These are phyloP conservation scores for Enteromius argenteus DNA, from an alignment of 2,797 vertebrate species.

Conservation along the genomic window DNA sequence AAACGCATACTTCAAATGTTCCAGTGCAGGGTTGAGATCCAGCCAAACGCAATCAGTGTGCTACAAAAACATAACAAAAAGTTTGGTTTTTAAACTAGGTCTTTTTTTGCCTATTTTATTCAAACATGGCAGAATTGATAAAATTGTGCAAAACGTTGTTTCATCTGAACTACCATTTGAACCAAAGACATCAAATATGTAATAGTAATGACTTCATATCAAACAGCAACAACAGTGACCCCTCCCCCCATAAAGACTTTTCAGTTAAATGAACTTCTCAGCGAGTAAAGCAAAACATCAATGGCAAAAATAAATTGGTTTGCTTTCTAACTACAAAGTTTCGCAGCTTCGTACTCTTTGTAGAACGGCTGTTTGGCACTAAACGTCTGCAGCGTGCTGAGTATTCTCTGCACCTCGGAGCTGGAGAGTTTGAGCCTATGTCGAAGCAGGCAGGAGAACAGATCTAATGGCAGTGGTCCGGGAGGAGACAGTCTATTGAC, in stretches of 20 bases:
- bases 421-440: constrained; percentile 94
- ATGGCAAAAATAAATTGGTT: constrained; percentile 69
- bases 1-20: constrained; percentile 20
- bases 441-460: constrained; percentile 95
- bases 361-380: constrained; percentile 91
- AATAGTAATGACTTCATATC: constrained; percentile 74
- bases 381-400: constrained; percentile 91
- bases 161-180: constrained; percentile 48
- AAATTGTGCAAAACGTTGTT: constrained; percentile 46
- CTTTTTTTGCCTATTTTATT: constrained; percentile 54
- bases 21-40: background rate
- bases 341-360: constrained; percentile 91
- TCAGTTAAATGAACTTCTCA: constrained; percentile 30
- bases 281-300: constrained; percentile 48
- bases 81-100: constrained; percentile 8
- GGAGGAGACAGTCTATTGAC: constrained; percentile 96
- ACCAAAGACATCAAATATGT: constrained; percentile 69
- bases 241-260: constrained; percentile 8
- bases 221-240: constrained; percentile 74
- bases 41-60: background rate
- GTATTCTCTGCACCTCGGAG: constrained; percentile 93
- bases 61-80: constrained; percentile 37
- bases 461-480: constrained; percentile 87
- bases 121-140: constrained; percentile 41
- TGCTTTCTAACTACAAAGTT: constrained; percentile 92